Conservation (phyloP, 2,113 vertebrate species). For the Junco hyemalis region DNA sequence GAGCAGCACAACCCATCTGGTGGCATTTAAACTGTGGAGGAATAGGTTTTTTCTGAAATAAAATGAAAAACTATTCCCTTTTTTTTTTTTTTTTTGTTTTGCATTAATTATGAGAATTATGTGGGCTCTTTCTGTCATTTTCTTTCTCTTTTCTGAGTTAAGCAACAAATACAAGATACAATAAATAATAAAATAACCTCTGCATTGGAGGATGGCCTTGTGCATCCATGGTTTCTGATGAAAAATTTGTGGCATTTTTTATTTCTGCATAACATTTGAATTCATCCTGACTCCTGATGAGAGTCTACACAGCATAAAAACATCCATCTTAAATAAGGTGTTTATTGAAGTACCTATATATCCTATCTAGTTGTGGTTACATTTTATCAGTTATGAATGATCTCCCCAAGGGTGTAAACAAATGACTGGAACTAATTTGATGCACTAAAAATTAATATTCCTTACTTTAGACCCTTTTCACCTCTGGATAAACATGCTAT, state of each 20-base stretch:
- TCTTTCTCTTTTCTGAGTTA: neutral
- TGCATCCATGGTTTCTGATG: neutral
- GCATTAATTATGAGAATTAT: neutral
- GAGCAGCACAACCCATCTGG: neutral
- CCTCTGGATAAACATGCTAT: neutral
- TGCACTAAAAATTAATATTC: neutral
- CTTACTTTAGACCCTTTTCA: neutral
- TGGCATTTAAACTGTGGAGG: neutral
- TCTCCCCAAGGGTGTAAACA: neutral
- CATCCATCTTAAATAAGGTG: neutral
- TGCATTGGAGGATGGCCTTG: neutral
- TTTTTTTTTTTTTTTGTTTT: neutral
- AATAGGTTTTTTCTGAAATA: neutral
- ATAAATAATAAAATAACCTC: neutral
- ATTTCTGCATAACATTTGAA: neutral
- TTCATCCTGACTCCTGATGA: neutral
- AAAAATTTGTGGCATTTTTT: slow-evolving; percentile 1
- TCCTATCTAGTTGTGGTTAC: neutral
- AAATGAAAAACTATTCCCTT: neutral
- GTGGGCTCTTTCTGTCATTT: neutral
- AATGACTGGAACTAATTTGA: neutral
- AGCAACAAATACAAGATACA: neutral
- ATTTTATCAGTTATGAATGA: neutral
- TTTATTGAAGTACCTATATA: neutral
- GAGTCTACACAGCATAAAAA: neutral